These are phyloP conservation scores for Salvator merianae DNA, from an alignment of 2,113 vertebrate species.

Conservation along the genomic window DNA sequence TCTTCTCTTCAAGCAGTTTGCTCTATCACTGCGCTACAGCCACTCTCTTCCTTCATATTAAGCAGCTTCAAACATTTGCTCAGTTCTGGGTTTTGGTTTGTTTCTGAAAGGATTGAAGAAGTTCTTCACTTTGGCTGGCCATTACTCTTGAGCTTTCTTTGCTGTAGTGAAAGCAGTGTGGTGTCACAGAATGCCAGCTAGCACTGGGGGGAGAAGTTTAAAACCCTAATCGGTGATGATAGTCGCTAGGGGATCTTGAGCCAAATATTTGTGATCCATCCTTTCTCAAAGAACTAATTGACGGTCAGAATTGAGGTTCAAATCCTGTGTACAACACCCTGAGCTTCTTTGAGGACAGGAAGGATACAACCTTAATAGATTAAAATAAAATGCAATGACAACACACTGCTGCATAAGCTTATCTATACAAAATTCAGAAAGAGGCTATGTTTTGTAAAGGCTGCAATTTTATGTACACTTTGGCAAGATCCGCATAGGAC, in stretches of 20 bases:
- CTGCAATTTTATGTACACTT: no score
- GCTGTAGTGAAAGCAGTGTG: neutral
- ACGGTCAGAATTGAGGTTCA: neutral
- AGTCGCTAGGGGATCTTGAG: neutral
- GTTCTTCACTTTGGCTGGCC: neutral
- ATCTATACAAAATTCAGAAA: neutral
- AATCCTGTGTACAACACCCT: neutral
- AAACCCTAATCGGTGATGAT: neutral
- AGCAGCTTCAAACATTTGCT: neutral
- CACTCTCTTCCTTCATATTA: neutral
- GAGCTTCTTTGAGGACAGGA: neutral
- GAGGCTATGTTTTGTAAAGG: no score
- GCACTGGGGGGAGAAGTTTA: neutral
- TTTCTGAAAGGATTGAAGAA: neutral
- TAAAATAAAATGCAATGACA: neutral
- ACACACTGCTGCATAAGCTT: neutral
- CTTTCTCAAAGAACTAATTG: neutral
- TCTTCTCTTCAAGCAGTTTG: no score
- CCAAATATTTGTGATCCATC: neutral
- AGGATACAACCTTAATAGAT: neutral
- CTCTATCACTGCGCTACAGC: no score
- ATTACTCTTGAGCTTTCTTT: neutral
- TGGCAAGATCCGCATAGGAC: no score
- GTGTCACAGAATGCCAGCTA: neutral
- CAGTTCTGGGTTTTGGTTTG: neutral